phyloP scores from a whole-genome alignment of 2,797 vertebrate species.

The Nannoperca australis region DNA sequence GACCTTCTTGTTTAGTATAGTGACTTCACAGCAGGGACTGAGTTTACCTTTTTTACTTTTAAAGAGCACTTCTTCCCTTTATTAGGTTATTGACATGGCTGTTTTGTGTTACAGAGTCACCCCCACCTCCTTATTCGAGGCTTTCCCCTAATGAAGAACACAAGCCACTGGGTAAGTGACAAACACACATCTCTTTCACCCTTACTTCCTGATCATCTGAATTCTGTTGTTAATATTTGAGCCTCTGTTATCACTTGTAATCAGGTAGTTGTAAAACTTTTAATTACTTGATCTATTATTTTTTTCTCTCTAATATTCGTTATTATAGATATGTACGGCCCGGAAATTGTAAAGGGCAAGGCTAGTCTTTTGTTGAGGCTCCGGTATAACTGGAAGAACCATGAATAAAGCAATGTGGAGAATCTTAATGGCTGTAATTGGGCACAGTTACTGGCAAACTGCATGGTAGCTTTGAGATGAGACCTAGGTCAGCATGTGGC shows the following conservation, averaged over 20 bases:
- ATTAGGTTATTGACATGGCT: slow-evolving; percentile 51
- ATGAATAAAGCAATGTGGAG: slow-evolving; percentile 90
- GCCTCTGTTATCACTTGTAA: slow-evolving; percentile 7
- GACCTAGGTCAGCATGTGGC: slow-evolving; percentile 84
- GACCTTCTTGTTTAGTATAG: background rate
- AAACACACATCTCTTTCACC: slow-evolving; percentile 11
- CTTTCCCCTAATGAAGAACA: slow-evolving; percentile 93
- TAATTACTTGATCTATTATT: background rate
- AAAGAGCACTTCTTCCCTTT: slow-evolving; percentile 3
- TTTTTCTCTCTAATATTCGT: slow-evolving; percentile 12
- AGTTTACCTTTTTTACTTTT: background rate
- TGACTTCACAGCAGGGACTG: background rate
- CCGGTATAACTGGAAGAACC: slow-evolving; percentile 67
- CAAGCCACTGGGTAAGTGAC: slow-evolving; percentile 95
- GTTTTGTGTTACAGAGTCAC: slow-evolving; percentile 94
- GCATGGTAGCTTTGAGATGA: slow-evolving; percentile 87
- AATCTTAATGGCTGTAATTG: slow-evolving; percentile 94
- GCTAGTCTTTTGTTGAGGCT: slow-evolving; percentile 29
- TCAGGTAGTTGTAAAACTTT: background rate
- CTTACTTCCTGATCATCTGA: slow-evolving; percentile 8
- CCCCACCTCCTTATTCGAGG: slow-evolving; percentile 97
- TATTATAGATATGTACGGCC: background rate
- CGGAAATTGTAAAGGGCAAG: slow-evolving; percentile 15
- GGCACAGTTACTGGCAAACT: slow-evolving; percentile 88
- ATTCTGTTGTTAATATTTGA: slow-evolving; percentile 5